A percentile compares a stretch with the other conserved stretches of the same genome.
Evolutionary conservation across 2,113 vertebrate genomes (phyloP).

Genomic region (Indicator indicator): DNA sequence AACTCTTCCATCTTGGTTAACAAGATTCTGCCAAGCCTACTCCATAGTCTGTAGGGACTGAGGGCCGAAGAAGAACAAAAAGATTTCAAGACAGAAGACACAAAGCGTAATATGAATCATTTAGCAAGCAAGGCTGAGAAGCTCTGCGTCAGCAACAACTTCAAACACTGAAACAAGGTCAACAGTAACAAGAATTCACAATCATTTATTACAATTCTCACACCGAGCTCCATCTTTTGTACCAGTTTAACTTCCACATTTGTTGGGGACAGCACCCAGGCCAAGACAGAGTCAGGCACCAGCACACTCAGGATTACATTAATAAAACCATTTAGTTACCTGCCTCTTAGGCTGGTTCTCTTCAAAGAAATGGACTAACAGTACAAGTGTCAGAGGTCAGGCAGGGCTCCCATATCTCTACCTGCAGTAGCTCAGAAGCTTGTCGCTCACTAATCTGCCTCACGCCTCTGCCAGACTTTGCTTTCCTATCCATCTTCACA

Average conservation of each 20-base stretch:
- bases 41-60: accelerated
- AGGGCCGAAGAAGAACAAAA: neutral
- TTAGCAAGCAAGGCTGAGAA: neutral
- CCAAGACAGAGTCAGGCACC: neutral
- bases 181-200: neutral
- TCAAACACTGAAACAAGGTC: neutral
- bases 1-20: neutral
- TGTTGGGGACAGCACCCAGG: neutral
- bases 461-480: neutral
- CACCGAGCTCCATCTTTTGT: neutral
- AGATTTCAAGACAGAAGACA: neutral
- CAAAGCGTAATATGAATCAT: neutral
- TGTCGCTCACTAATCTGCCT: neutral
- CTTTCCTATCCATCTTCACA: neutral
- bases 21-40: neutral
- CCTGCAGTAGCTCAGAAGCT: neutral
- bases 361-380: neutral
- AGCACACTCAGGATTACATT: neutral
- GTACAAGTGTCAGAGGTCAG: neutral
- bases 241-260: neutral
- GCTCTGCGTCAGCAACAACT: neutral
- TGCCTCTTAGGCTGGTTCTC: neutral
- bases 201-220: neutral
- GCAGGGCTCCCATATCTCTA: neutral
- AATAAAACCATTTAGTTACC: neutral